phyloP scores from a whole-genome alignment of 2,888 invertebrate species.

The Marronus borbonicus region DNA sequence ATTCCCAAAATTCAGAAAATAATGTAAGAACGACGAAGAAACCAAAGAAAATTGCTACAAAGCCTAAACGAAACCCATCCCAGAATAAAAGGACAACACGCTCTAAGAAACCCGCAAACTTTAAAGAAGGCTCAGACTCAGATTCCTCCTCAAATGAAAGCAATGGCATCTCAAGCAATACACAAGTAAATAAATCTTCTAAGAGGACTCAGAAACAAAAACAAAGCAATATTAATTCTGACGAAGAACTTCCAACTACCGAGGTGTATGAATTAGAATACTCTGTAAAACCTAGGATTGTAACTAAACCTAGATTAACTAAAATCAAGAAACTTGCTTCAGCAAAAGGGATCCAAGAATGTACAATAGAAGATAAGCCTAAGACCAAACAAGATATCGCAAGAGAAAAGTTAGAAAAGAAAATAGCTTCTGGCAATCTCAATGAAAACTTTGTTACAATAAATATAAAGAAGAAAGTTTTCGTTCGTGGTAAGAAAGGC shows the following conservation, averaged over 20 bases:
- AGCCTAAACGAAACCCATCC: neutral
- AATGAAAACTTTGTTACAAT: constrained; percentile 93
- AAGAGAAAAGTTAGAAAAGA: constrained; percentile 75
- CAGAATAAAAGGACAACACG: constrained; percentile 27
- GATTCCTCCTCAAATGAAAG: constrained; percentile 40
- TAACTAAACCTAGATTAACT: constrained; percentile 63
- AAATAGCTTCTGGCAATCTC: constrained; percentile 79
- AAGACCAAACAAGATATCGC: constrained; percentile 58
- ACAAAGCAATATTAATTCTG: constrained; percentile 45
- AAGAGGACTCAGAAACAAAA: constrained; percentile 21
- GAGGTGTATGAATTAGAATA: constrained; percentile 67
- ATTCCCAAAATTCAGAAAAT: neutral
- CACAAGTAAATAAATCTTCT: too few species aligned
- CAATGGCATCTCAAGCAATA: too few species aligned
- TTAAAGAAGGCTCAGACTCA: constrained; percentile 60
- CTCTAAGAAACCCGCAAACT: constrained; percentile 57
- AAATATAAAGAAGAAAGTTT: constrained; percentile 92
- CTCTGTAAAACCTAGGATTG: constrained; percentile 65
- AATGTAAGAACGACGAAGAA: constrained; percentile 11
- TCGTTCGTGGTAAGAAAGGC: constrained; percentile 83
- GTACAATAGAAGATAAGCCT: constrained; percentile 48
- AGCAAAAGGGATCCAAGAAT: constrained; percentile 35
- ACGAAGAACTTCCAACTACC: constrained; percentile 56
- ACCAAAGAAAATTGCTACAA: constrained; percentile 8
- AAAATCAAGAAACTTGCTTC: constrained; percentile 55